Evolutionary conservation across 2,888 invertebrate species (phyloP).

Genomic region (Dryococelus australis): DNA sequence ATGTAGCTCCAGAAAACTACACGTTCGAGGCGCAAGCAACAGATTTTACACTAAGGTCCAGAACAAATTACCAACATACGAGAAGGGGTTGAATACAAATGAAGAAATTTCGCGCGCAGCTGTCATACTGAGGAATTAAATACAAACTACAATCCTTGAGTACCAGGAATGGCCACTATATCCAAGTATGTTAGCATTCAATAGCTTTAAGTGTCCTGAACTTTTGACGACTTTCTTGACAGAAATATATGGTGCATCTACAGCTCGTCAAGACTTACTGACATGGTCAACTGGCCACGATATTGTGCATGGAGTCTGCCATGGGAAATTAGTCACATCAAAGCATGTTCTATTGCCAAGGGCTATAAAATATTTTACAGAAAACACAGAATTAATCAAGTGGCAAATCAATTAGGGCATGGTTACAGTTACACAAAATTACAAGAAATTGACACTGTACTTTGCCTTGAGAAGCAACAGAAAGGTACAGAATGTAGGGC

Average conservation of each 20-base stretch:
- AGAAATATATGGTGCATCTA: not conserved
- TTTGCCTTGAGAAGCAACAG: not conserved
- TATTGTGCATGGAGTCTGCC: not conserved
- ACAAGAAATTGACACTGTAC: constrained; percentile 12
- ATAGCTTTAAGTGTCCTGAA: not conserved
- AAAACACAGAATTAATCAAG: not conserved
- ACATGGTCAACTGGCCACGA: constrained; percentile 12
- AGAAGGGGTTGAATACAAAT: not conserved
- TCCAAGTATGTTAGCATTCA: constrained; percentile 5
- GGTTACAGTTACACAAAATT: constrained; percentile 4
- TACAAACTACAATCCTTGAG: not conserved
- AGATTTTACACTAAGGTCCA: not conserved
- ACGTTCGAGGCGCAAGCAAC: not conserved
- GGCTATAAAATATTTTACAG: not conserved
- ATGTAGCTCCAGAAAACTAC: constrained; percentile 4
- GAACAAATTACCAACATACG: not conserved
- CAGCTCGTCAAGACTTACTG: not conserved
- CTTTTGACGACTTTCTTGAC: not conserved
- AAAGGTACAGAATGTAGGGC: not conserved
- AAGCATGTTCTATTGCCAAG: not conserved
- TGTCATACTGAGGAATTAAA: not conserved
- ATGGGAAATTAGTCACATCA: not conserved
- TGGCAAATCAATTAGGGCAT: constrained; percentile 10
- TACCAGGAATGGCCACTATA: not conserved
- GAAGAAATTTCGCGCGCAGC: not conserved